Evolutionary conservation across 1,140 invertebrate species (phyloP), one percentile per base, ranked within the genome.

Genomic region (Papilio machaon): DNA sequence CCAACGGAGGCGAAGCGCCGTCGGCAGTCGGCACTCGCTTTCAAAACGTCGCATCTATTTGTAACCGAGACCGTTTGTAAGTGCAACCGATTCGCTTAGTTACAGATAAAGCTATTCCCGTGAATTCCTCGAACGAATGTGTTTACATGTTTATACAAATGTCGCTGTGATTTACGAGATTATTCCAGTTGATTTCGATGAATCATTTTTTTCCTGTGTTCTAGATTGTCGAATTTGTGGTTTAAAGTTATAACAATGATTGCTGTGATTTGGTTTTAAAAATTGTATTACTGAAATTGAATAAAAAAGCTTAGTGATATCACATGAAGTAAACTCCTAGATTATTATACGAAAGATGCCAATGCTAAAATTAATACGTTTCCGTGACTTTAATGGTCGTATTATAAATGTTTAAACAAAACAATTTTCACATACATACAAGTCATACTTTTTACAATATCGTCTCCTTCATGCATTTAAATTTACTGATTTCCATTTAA

Each of bases 1-100:
- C 58, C 81, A 76, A 17, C 76, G 78, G 49, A 76, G 80, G 64
- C 35, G 78, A 82, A 82, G 76, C 76, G 76, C 78, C 67, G 79
- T 49, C 54, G 19, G 67, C 60, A 54, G 80, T 76, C 47, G 30
- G 70, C 64, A 60, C 46, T 75, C 64, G 38, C 81, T 81, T 47
- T 80, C 74, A 85, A 87, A 84, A 81, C 73, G 81, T 79, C 81
- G 58, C 79, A 81, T 84, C 85, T 84, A 86, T 87, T 85, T 84
- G 84, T 86, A 82, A 82, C 84, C 79, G 76, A 80, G 82, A 77
- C 82, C 79, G 81, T 76, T 76, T 73, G 67, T 84, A 79, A 79
- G 75, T 79, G 73, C 80, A 81, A 73, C 73, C 80, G 81, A 85
- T 85, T 84, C 81, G 75, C 79, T 81, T 83, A 81, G 82, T 46